Evolutionary conservation across 2,888 invertebrate genomes (phyloP).

Genomic region (Biston stratarius): DNA sequence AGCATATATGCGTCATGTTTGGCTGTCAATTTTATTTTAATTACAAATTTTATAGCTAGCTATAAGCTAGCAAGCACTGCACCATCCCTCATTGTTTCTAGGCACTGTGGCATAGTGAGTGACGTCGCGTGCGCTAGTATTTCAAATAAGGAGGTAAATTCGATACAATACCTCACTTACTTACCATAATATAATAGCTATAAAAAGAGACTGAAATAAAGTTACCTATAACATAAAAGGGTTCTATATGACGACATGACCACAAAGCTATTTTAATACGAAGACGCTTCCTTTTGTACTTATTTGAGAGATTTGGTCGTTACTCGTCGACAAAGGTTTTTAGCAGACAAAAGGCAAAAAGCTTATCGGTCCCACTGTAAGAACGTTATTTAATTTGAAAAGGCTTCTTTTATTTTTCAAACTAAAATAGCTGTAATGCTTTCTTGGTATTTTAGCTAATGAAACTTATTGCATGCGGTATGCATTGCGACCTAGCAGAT

Average conservation of each 20-base stretch:
- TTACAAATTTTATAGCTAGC: background rate
- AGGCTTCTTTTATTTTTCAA: slow-evolving; percentile 17
- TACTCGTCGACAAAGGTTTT: slow-evolving; percentile 29
- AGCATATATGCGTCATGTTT: too few relatives aligned
- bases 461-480: slow-evolving; percentile 25
- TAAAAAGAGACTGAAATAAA: slow-evolving; percentile 24
- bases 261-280: slow-evolving; percentile 30
- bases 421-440: slow-evolving; percentile 12
- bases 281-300: slow-evolving; percentile 31
- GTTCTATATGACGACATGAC: slow-evolving; percentile 19
- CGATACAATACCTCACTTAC: too few relatives aligned
- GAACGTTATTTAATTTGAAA: slow-evolving; percentile 35
- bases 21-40: too few relatives aligned
- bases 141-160: slow-evolving; percentile 43
- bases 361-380: slow-evolving; percentile 32
- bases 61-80: too few relatives aligned
- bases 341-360: slow-evolving; percentile 38
- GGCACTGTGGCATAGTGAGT: slow-evolving; percentile 52
- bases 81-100: slow-evolving; percentile 3
- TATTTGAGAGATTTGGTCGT: slow-evolving; percentile 24
- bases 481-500: slow-evolving; percentile 19
- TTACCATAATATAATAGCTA: background rate
- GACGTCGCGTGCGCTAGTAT: slow-evolving; percentile 77
- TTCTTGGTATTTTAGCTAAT: slow-evolving; percentile 15
- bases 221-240: slow-evolving; percentile 23